A percentile compares a stretch with the other conserved stretches of the same genome.
Conservation (phyloP, 2,888 invertebrate species). For the Holacanthella duospinosa region DNA sequence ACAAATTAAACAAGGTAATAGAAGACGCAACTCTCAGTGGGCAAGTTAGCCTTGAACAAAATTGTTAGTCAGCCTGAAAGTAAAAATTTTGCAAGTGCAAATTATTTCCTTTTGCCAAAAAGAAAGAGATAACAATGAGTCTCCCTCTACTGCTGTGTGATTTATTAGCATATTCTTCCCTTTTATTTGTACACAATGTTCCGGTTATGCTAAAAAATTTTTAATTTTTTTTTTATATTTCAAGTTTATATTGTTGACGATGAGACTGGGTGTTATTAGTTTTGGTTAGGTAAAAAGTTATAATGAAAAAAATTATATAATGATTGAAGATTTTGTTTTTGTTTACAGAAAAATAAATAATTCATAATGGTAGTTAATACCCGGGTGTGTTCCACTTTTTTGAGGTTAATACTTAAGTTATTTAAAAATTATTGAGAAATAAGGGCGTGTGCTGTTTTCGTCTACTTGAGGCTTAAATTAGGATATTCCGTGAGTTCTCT, state of each 20-base stretch:
- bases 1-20: too few species aligned
- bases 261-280: too few species aligned
- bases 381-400: neutral
- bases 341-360: neutral
- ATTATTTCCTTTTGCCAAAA: neutral
- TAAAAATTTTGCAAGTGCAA: neutral
- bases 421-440: neutral
- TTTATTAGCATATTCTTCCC: neutral
- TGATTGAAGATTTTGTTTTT: too few species aligned
- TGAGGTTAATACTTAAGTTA: neutral
- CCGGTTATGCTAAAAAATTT: neutral
- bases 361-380: neutral
- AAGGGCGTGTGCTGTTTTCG: neutral
- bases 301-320: too few species aligned
- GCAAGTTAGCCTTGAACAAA: neutral
- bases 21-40: neutral
- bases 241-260: neutral
- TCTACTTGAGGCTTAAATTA: neutral
- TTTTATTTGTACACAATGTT: neutral
- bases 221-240: neutral
- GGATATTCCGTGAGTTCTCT: neutral
- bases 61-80: neutral
- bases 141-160: too few species aligned
- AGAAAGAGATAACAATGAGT: too few species aligned
- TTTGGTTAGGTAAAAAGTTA: too few species aligned